Percentiles rank a stretch among this genome's conserved stretches.
These are phyloP conservation scores for Lasioglossum marginatum DNA, from an alignment of 2,888 invertebrate genomes.

Conservation along the genomic window DNA sequence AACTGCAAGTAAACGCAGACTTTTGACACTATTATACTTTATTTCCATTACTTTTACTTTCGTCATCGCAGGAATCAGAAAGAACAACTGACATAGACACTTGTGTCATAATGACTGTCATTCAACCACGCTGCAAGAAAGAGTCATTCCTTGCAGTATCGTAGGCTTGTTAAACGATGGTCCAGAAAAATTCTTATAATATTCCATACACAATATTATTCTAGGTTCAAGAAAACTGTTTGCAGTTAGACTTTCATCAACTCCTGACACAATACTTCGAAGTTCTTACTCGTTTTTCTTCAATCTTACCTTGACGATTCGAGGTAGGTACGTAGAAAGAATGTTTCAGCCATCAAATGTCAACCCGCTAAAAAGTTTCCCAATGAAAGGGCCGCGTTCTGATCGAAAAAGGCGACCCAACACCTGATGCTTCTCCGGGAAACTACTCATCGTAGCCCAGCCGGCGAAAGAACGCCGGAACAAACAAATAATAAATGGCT, in stretches of 20 bases:
- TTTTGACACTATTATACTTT: neutral
- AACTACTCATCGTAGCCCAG: slow-evolving; percentile 22
- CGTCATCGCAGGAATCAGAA: neutral
- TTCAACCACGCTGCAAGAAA: neutral
- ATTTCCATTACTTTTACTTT: too few relatives aligned
- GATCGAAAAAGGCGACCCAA: slow-evolving; percentile 18
- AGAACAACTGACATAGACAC: neutral
- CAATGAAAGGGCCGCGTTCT: neutral
- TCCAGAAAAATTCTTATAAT: neutral
- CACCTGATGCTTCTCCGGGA: slow-evolving; percentile 40
- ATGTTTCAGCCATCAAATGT: neutral
- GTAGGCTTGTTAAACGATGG: neutral
- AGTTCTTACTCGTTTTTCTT: neutral
- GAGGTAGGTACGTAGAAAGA: neutral
- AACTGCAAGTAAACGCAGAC: neutral
- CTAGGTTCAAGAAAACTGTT: neutral
- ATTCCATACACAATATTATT: neutral
- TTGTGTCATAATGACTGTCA: too few relatives aligned
- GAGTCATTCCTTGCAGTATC: neutral
- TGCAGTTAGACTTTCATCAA: neutral
- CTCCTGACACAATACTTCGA: neutral
- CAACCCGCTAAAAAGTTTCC: neutral
- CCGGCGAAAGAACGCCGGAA: slow-evolving; percentile 22
- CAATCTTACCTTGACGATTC: neutral
- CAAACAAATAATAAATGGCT: slow-evolving; percentile 64